Evolutionary conservation across 1,140 invertebrate genomes (phyloP).

Genomic region (Drosophila sulfurigaster): DNA sequence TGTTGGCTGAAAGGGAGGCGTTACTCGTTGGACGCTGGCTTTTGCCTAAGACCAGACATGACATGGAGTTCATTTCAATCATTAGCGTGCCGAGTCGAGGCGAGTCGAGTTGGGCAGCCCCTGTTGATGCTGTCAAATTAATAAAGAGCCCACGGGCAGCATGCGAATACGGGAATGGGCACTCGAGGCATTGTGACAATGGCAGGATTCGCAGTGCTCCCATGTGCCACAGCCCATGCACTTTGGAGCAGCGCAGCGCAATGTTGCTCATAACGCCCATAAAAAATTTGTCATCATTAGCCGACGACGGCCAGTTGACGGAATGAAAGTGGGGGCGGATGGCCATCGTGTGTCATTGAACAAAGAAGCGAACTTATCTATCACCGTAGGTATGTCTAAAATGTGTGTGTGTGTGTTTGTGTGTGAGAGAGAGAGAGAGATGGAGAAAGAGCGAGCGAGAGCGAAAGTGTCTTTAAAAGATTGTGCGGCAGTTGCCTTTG

Average conservation of each 20-base stretch:
- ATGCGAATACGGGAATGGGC: conserved; percentile 6
- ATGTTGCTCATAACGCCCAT: conserved; percentile 76
- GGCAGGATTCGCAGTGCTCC: conserved; percentile 22
- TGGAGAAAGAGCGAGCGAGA: background rate
- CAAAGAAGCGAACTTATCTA: conserved; percentile 63
- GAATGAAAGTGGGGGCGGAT: background rate
- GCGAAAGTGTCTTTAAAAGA: conserved; percentile 70
- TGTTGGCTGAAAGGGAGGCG: conserved; percentile 65
- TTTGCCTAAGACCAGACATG: conserved; percentile 56
- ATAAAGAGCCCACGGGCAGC: conserved; percentile 69
- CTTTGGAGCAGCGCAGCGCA: conserved; percentile 64
- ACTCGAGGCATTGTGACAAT: conserved; percentile 13
- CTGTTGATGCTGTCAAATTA: conserved; percentile 84
- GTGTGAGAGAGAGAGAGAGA: conserved; percentile 4
- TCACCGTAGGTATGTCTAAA: conserved; percentile 39
- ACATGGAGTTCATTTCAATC: conserved; percentile 80
- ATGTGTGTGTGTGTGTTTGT: conserved; percentile 38
- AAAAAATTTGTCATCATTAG: conserved; percentile 84
- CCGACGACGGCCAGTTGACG: conserved; percentile 45
- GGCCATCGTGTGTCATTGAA: conserved; percentile 49
- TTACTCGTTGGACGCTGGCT: conserved; percentile 58
- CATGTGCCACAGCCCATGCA: conserved; percentile 60
- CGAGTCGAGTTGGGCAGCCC: conserved; percentile 41
- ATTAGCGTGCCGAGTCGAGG: conserved; percentile 64
- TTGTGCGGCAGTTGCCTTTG: conserved; percentile 52